phyloP scores from a whole-genome alignment of 2,113 vertebrate genomes.

The Notarius lentiginosus region DNA sequence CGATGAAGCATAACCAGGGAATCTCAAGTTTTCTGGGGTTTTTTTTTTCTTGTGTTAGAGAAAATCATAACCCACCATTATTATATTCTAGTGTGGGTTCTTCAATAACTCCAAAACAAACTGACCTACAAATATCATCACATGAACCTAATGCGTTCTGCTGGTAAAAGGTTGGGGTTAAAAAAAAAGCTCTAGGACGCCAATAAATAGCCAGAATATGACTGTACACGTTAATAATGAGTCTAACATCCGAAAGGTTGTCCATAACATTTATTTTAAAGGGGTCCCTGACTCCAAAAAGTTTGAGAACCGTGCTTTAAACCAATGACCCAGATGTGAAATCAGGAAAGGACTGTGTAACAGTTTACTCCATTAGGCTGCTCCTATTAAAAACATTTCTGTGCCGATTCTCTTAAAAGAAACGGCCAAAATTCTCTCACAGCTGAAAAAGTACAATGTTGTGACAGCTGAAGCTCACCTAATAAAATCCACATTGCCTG shows the following conservation, averaged over 20 bases:
- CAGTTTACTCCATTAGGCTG: not conserved
- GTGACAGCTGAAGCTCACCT: not conserved
- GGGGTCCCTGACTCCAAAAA: not conserved
- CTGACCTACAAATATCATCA: not conserved
- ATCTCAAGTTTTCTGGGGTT: not conserved
- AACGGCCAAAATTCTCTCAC: not conserved
- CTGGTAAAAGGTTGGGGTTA: not conserved
- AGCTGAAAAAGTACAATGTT: not conserved
- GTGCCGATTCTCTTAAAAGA: not conserved
- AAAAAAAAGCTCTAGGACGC: not conserved
- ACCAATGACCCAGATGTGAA: not conserved
- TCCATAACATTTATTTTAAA: not conserved
- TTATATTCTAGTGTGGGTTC: not conserved
- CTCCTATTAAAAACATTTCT: not conserved
- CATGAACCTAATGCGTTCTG: not conserved
- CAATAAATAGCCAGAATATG: not conserved
- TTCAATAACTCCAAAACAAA: not conserved
- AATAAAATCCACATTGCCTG: conserved; percentile 19
- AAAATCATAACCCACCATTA: not conserved
- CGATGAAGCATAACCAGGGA: not conserved
- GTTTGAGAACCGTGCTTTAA: not conserved
- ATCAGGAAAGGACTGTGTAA: not conserved
- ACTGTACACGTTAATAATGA: not conserved
- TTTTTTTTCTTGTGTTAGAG: not conserved
- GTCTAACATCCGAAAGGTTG: not conserved